Evolutionary conservation across 2,113 vertebrate species (phyloP).

Genomic region (Lathamus discolor): DNA sequence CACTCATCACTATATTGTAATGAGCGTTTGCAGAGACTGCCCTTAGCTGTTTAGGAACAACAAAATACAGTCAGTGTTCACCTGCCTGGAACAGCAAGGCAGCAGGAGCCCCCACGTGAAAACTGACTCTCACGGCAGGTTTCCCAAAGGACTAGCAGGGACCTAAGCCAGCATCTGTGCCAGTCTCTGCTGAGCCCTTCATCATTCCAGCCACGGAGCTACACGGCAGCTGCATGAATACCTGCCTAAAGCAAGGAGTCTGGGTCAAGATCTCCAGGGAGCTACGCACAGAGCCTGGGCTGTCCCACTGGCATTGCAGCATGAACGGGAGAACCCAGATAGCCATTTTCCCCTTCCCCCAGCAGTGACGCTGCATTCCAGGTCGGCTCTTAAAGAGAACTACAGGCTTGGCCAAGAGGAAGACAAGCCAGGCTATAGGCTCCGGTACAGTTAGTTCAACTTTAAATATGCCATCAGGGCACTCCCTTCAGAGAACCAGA

Average conservation of each 20-base stretch:
- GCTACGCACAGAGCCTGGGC: accelerated
- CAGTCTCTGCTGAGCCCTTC: neutral
- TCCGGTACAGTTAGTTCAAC: neutral
- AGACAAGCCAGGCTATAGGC: neutral
- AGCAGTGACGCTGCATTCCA: neutral
- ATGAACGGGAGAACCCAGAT: too few relatives aligned
- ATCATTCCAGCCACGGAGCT: neutral
- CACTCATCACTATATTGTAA: too few relatives aligned
- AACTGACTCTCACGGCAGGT: neutral
- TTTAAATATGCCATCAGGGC: neutral
- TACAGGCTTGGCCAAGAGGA: neutral
- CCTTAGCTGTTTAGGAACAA: too few relatives aligned
- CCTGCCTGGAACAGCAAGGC: neutral
- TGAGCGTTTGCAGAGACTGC: too few relatives aligned
- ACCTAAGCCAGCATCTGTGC: neutral
- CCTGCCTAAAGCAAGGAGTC: neutral
- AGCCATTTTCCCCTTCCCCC: neutral
- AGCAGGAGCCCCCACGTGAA: neutral
- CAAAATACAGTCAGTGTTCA: too few relatives aligned
- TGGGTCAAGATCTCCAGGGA: neutral
- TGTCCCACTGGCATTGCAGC: too few relatives aligned
- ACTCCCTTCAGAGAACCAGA: neutral
- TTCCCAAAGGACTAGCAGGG: neutral
- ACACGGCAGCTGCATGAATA: neutral
- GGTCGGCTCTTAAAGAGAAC: neutral